Conservation (phyloP, 2,888 invertebrate genomes). For the Eledona agricola region DNA sequence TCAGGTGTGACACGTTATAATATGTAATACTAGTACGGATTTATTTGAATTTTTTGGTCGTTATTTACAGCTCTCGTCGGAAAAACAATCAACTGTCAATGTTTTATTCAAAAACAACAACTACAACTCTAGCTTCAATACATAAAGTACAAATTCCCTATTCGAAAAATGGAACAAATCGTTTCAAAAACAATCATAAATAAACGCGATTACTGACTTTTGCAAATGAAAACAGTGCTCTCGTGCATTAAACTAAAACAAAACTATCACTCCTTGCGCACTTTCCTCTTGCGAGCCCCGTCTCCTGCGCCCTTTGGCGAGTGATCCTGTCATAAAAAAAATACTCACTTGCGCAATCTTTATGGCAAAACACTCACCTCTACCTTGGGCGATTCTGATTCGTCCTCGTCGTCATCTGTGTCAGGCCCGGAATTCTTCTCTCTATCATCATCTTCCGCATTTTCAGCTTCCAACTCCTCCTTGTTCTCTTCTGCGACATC, state of each 20-base stretch:
- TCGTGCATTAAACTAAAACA: slow-evolving; percentile 14
- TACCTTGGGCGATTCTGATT: slow-evolving; percentile 45
- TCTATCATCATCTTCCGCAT: slow-evolving; percentile 58
- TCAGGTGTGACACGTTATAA: slow-evolving; percentile 21
- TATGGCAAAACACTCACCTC: slow-evolving; percentile 21
- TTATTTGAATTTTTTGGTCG: slow-evolving; percentile 12
- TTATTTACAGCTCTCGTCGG: slow-evolving; percentile 15
- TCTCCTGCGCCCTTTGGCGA: slow-evolving; percentile 46
- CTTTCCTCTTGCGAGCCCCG: slow-evolving; percentile 57
- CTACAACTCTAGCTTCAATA: slow-evolving; percentile 27
- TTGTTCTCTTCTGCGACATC: slow-evolving; percentile 68
- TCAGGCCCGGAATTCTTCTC: slow-evolving; percentile 55
- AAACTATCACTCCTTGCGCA: slow-evolving; percentile 56
- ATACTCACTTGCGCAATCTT: slow-evolving; percentile 4
- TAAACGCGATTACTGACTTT: slow-evolving; percentile 40
- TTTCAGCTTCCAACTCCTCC: slow-evolving; percentile 49
- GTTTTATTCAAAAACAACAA: slow-evolving; percentile 33
- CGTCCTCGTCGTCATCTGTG: slow-evolving; percentile 52
- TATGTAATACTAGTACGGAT: slow-evolving; percentile 27
- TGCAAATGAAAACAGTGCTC: slow-evolving; percentile 36
- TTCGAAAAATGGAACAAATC: slow-evolving; percentile 21
- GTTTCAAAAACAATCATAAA: slow-evolving; percentile 36
- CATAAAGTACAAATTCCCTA: slow-evolving; percentile 29
- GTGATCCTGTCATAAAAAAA: slow-evolving; percentile 19
- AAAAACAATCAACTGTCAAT: slow-evolving; percentile 16